These are phyloP conservation scores for Ellobius talpinus DNA, from an alignment of 2,113 vertebrate genomes.

Conservation along the genomic window DNA sequence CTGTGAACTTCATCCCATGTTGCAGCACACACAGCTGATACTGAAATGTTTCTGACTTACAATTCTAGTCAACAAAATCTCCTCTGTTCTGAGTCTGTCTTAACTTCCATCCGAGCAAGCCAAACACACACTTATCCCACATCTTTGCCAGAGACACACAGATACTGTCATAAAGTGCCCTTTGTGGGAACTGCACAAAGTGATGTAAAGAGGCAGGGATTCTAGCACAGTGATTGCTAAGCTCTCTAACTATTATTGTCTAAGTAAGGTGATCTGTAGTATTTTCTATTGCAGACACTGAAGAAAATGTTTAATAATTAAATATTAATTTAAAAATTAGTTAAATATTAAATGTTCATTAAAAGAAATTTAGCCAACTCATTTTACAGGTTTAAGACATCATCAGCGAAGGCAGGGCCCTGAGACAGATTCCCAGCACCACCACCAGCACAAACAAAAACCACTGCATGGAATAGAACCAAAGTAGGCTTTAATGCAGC, in stretches of 20 bases:
- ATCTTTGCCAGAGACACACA: background rate
- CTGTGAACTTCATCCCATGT: background rate
- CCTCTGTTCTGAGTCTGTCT: constrained; percentile 5
- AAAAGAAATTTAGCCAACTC: background rate
- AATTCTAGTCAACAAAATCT: background rate
- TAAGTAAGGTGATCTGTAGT: background rate
- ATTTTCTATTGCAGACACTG: background rate
- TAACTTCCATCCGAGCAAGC: constrained; percentile 19
- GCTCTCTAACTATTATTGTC: background rate
- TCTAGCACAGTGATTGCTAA: background rate
- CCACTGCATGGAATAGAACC: background rate
- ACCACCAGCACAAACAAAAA: background rate
- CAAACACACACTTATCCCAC: background rate
- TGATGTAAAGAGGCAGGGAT: background rate
- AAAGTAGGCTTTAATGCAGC: constrained; percentile 21
- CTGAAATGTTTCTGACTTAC: background rate
- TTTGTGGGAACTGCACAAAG: background rate
- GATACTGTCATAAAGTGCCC: constrained; percentile 3
- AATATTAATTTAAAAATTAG: background rate
- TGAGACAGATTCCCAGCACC: background rate
- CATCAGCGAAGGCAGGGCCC: background rate
- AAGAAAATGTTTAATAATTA: constrained; percentile 12
- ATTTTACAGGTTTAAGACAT: background rate
- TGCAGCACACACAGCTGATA: background rate
- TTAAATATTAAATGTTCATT: background rate